Evolutionary conservation across 2,797 vertebrate genomes (phyloP).

Genomic region (Gymnoscopelus microlampas): DNA sequence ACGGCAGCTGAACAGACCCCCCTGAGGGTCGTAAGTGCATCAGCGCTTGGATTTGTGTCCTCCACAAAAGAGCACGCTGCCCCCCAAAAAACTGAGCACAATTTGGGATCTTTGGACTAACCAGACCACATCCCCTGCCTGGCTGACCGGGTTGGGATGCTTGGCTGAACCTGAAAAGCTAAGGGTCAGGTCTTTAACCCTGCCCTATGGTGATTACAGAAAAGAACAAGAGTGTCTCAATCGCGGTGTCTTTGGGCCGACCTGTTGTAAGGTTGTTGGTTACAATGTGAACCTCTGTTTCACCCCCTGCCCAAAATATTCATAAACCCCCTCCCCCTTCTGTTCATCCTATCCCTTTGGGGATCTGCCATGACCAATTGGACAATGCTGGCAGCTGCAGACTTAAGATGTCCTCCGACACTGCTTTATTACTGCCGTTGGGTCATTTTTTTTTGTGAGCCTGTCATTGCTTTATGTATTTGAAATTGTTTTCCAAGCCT

Average conservation of each 20-base stretch:
- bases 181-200: constrained; percentile 64
- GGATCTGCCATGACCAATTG: constrained; percentile 69
- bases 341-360: constrained; percentile 44
- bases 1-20: constrained; percentile 27
- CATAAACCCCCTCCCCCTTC: constrained; percentile 40
- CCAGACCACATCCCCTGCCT: constrained; percentile 28
- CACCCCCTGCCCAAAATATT: constrained; percentile 52
- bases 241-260: constrained; percentile 30
- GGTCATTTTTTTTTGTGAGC: constrained; percentile 38
- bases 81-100: constrained; percentile 26
- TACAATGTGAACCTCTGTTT: constrained; percentile 48
- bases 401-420: constrained; percentile 60
- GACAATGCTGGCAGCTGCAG: constrained; percentile 75
- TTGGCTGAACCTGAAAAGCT: constrained; percentile 66
- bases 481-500: constrained; percentile 11
- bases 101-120: constrained; percentile 37
- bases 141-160: constrained; percentile 54
- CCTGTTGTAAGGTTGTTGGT: constrained; percentile 47
- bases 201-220: constrained; percentile 47
- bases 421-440: constrained; percentile 26
- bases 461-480: constrained; percentile 33
- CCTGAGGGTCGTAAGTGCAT: constrained; percentile 43
- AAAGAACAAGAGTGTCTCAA: constrained; percentile 44
- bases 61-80: constrained; percentile 58
- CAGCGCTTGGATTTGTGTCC: constrained; percentile 55